These are phyloP conservation scores for Micrasema longulum DNA, from an alignment of 1,140 invertebrate species.

Conservation along the genomic window DNA sequence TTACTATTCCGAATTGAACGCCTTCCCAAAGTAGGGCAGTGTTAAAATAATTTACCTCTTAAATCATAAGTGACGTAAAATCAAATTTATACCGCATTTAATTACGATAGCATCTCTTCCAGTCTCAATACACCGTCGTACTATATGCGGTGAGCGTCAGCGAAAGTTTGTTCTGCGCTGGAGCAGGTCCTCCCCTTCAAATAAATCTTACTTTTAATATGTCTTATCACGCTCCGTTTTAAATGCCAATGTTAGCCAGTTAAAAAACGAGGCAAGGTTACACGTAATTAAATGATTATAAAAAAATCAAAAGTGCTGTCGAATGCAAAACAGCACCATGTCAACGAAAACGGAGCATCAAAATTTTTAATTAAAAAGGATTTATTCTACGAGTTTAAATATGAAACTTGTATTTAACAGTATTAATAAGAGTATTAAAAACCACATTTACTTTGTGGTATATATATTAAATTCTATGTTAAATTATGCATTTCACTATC, in stretches of 20 bases:
- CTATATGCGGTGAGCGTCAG: slow-evolving; percentile 17
- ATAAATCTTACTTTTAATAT: slow-evolving; percentile 33
- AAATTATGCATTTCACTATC: no score
- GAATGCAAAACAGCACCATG: no score
- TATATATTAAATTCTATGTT: no score
- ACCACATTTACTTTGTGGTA: no score
- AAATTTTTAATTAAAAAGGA: no score
- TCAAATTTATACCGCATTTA: slow-evolving; percentile 36
- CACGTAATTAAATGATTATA: slow-evolving; percentile 35
- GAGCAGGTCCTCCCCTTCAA: neutral
- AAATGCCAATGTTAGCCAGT: slow-evolving; percentile 38
- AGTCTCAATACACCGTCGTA: neutral
- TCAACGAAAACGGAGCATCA: no score
- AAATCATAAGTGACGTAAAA: slow-evolving; percentile 29
- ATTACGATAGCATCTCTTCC: slow-evolving; percentile 20
- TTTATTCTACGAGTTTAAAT: no score
- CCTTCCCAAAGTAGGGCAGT: slow-evolving; percentile 8
- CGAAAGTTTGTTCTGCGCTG: slow-evolving; percentile 18
- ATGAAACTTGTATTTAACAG: no score
- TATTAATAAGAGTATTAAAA: no score
- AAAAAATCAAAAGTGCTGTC: neutral
- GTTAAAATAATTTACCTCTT: neutral
- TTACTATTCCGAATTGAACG: neutral
- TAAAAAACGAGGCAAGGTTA: slow-evolving; percentile 27
- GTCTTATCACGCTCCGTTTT: slow-evolving; percentile 33